Base-by-base conservation (phyloP, 2,888 invertebrate genomes). In the Exephanes ischioxanthus region DNA sequence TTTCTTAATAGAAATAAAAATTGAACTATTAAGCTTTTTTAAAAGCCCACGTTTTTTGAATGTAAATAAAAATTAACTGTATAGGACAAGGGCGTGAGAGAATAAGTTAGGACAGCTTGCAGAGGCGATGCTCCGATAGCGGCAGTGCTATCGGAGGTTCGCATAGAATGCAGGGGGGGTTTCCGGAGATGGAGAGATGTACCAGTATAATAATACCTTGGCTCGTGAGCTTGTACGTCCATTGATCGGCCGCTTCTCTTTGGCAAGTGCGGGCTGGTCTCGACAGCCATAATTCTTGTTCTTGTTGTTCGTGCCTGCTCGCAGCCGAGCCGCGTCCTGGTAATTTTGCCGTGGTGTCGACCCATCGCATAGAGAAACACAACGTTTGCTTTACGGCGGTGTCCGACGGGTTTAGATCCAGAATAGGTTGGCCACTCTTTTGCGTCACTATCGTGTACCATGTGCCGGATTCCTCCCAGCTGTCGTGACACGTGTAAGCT, bases 401-500 rank as follows among this genome's bases (percentile, higher is more conserved):
- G 45, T 45, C 45, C 45, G 45, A 11, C 86, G 92, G 90, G 37
- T 89, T 90, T 30, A 86, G 86, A 41, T 88, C 91, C 6, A 82
- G 48, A 9, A 86, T 80, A 45, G 78, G 85, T 41, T 92, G 90
- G 33, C 88, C 87, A 76, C 90, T 92, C 81, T 89, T 91, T 66
- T 88, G 96, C 4, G 96, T 96, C n/a, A 97, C 96, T 86, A 97
- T 96, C 89, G 97, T 95, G 93, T 95, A 97, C 87, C 96, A 96
- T 11, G 95, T 95, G 33, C 95, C 95, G 66, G 95, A 95, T 86
- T 96, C 96, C 88, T 95, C 94, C 97, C 97, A 97, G 91, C 96
- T 96, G 70, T 97, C 97, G 92, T 97, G 96, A 92, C 97, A 97
- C 0, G 96, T 95, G 94, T 96, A 97, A 68, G 95, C 97, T 86